These are phyloP conservation scores for Rhodinocichla rosea DNA, from an alignment of 2,113 vertebrate genomes.

Conservation along the genomic window DNA sequence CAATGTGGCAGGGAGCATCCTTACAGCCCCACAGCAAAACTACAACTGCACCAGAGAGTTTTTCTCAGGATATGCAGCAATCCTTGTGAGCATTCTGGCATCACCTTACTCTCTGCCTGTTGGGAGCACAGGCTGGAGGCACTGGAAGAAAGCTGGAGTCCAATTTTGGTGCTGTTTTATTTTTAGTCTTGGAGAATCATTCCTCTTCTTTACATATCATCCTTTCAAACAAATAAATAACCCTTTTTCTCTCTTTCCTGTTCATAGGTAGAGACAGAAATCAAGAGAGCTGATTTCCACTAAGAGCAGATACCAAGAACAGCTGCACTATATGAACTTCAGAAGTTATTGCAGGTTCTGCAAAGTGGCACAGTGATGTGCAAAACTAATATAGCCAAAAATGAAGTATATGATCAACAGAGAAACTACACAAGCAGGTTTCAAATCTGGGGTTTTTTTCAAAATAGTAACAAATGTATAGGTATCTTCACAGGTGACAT, in stretches of 20 bases:
- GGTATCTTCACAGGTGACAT: neutral
- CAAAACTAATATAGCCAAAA: neutral
- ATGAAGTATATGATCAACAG: neutral
- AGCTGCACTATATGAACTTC: neutral
- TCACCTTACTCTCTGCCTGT: accelerated
- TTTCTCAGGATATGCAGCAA: neutral
- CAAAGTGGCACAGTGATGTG: neutral
- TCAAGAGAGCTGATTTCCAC: neutral
- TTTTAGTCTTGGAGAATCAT: neutral
- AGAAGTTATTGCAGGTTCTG: neutral
- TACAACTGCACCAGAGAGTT: neutral
- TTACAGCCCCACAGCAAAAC: neutral
- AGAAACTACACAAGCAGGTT: neutral
- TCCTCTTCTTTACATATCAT: neutral
- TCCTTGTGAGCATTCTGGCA: neutral
- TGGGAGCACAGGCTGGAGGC: neutral
- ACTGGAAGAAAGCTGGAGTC: neutral
- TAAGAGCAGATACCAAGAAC: neutral
- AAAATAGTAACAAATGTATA: neutral
- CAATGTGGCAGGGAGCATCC: neutral
- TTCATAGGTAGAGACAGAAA: neutral
- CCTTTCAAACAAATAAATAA: neutral
- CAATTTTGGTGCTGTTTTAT: neutral
- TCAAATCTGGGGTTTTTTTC: neutral
- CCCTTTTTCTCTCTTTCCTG: neutral